Evolutionary conservation across 2,888 invertebrate genomes (phyloP), one percentile per base, ranked within the genome.

Genomic region (Hoplodrina blanda): DNA sequence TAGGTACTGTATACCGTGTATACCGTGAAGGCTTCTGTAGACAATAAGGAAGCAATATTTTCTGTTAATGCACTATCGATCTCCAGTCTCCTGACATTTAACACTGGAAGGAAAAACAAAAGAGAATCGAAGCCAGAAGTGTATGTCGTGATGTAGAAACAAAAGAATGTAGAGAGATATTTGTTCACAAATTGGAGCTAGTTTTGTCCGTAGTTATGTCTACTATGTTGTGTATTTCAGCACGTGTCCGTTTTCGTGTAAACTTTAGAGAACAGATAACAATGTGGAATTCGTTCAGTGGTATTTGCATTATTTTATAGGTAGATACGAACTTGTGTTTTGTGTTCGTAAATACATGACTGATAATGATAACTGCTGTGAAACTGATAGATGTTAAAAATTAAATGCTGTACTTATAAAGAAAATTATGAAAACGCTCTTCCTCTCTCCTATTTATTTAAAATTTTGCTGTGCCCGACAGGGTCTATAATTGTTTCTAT

Each of bases 101-200:
- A 2, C 13, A 63, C 13, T n/a, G 30, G 20, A 41, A 62, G 4
- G 41, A 25, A 1, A 57, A 19, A 13, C 0, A 17, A 20, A 46
- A 49, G 17, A 17, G 0, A 17, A 68, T 55, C 10, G 17, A 4
- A 15, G n/a, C 17, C 63, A 13, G n/a, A n/a, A n/a, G 1, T 44
- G 1, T 13, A 4, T 19, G 11, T 8, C n/a, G 25, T 17, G 15
- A 17, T 17, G 13, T 15, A 33, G 11, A 55, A 50, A 33, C 19
- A 53, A 33, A 63, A 10, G 11, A 25, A 44, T 0, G 33, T 19
- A 25, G 20, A 15, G n/a, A 19, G 6, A 25, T 46, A 19, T 68
- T 67, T 57, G 11, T 20, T 67, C 33, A n/a, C 59, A 53, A 57
- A 53, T 67, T 59, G 17, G 4, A 44, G 52, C 17, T 33, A 7